These are phyloP conservation scores for Julus scandinavius DNA, from an alignment of 2,888 invertebrate genomes.

Conservation along the genomic window DNA sequence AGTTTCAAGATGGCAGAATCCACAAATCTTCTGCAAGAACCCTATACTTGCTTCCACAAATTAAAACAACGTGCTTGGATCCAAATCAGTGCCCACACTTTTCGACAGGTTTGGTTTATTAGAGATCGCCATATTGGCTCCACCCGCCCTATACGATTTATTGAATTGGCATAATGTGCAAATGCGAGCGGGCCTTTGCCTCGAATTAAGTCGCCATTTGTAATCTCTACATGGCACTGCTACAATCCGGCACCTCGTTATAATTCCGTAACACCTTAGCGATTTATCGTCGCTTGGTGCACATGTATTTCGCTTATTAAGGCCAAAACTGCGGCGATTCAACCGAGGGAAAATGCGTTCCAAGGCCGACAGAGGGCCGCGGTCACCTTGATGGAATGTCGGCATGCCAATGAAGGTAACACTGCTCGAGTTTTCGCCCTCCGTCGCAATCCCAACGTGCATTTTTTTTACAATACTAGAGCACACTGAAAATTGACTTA, in stretches of 20 bases:
- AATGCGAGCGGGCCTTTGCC: not conserved
- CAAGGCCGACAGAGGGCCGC: slow-evolving; percentile 44
- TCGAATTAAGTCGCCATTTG: not conserved
- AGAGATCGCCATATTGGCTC: not conserved
- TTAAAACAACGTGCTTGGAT: too few species aligned
- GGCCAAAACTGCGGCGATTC: slow-evolving; percentile 10
- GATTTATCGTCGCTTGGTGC: slow-evolving; percentile 6
- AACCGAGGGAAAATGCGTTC: not conserved
- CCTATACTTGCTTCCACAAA: too few species aligned
- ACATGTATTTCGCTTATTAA: slow-evolving; percentile 20
- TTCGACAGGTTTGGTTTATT: not conserved
- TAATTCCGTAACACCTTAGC: slow-evolving; percentile 19
- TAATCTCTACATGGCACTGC: not conserved
- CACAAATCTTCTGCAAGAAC: too few species aligned
- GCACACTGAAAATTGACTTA: not conserved
- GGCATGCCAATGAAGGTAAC: slow-evolving; percentile 45
- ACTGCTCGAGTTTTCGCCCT: slow-evolving; percentile 40
- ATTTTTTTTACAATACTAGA: not conserved
- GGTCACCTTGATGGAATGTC: slow-evolving; percentile 46
- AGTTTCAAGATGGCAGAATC: too few species aligned
- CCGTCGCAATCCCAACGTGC: not conserved
- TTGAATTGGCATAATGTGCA: not conserved
- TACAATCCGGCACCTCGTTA: slow-evolving; percentile 17
- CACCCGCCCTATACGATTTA: not conserved
- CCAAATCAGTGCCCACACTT: too few species aligned